These are phyloP conservation scores for Gerris lacustris DNA, from an alignment of 2,888 invertebrate species.

Conservation along the genomic window DNA sequence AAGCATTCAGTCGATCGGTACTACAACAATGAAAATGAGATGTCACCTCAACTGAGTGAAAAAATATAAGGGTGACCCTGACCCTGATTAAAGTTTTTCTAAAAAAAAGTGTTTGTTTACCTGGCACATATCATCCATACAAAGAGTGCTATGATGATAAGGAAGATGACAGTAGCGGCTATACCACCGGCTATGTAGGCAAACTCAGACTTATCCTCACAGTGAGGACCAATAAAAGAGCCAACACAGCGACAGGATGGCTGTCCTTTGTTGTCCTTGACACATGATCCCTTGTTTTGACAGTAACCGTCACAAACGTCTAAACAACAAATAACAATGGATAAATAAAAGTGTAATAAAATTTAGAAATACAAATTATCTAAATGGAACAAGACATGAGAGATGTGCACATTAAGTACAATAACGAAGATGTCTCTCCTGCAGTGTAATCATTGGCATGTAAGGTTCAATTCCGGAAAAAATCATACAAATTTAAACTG, in stretches of 20 bases:
- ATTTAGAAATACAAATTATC: neutral
- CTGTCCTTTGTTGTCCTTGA: constrained; percentile 68
- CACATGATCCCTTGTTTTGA: constrained; percentile 78
- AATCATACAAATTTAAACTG: too few relatives aligned
- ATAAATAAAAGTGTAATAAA: neutral
- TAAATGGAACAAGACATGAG: neutral
- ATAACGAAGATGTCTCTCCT: too few relatives aligned
- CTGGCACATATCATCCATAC: constrained; percentile 96
- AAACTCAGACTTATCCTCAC: constrained; percentile 84
- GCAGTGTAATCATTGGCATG: too few relatives aligned
- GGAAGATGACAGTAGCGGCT: constrained; percentile 83
- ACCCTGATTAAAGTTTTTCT: too few relatives aligned
- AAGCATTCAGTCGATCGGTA: too few relatives aligned
- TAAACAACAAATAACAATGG: constrained; percentile 31
- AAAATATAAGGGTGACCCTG: too few relatives aligned
- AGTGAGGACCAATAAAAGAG: constrained; percentile 80
- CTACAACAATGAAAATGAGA: too few relatives aligned
- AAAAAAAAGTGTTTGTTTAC: constrained; percentile 36
- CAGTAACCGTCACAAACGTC: constrained; percentile 78
- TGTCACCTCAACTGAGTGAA: too few relatives aligned
- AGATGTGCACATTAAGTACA: too few relatives aligned
- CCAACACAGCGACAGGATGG: constrained; percentile 82
- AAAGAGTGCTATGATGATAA: constrained; percentile 79
- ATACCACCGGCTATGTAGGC: constrained; percentile 91
- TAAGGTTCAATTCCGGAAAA: too few relatives aligned